phyloP scores from a whole-genome alignment of 1,140 invertebrate species.

The Drosophila miranda region DNA sequence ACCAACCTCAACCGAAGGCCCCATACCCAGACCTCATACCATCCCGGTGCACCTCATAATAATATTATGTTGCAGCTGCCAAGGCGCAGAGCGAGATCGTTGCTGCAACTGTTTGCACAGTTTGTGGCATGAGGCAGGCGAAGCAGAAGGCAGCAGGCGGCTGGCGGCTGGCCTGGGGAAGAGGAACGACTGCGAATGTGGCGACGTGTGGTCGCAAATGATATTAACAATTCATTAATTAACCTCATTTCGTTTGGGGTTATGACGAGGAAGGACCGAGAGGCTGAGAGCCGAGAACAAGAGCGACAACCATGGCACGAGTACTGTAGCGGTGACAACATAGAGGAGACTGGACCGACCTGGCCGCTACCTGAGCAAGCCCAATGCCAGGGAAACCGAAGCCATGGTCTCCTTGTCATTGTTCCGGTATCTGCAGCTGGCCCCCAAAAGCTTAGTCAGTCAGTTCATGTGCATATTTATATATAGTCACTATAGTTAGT shows the following conservation, averaged over 20 bases:
- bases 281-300: background rate
- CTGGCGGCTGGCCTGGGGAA: too few species aligned
- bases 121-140: conserved; percentile 3
- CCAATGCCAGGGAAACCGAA: conserved; percentile 1
- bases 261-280: conserved; percentile 52
- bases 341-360: conserved; percentile 5
- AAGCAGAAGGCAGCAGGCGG: background rate
- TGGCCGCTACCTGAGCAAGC: conserved; percentile 2
- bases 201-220: conserved; percentile 77
- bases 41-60: conserved; percentile 52
- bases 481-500: conserved; percentile 58
- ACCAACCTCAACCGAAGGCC: too few species aligned
- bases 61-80: conserved; percentile 78
- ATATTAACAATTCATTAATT: conserved; percentile 81
- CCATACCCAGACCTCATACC: background rate
- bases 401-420: conserved; percentile 48
- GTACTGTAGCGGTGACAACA: too few species aligned
- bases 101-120: conserved; percentile 66
- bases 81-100: conserved; percentile 68
- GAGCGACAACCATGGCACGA: background rate
- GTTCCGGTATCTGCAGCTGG: conserved; percentile 52
- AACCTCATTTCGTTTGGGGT: conserved; percentile 75
- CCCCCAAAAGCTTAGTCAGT: conserved; percentile 51
- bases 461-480: conserved; percentile 69
- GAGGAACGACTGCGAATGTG: conserved; percentile 48